Percentiles rank a stretch among this genome's conserved stretches.
Evolutionary conservation across 2,113 vertebrate genomes (phyloP).

Genomic region (Psittacula cyanocephala): DNA sequence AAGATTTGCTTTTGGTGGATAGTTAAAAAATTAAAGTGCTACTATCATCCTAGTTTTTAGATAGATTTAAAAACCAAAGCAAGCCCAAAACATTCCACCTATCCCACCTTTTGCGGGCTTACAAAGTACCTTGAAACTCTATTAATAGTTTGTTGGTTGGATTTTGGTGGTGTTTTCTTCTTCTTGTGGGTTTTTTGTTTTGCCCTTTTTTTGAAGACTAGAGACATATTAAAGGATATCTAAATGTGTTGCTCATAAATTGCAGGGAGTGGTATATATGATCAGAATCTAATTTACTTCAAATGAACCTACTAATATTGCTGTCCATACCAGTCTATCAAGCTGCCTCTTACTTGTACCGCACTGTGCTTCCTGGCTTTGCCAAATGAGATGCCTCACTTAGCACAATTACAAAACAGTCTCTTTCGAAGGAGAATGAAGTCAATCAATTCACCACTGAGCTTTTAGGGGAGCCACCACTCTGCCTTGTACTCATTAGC

Average conservation of each 20-base stretch:
- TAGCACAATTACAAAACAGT: background rate
- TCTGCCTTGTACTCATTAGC: background rate
- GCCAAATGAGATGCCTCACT: background rate
- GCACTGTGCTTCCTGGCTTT: background rate
- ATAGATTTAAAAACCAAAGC: background rate
- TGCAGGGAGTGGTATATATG: background rate
- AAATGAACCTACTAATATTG: background rate
- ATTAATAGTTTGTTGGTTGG: background rate
- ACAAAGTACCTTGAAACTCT: background rate
- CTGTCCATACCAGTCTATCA: background rate
- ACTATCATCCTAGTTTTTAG: background rate
- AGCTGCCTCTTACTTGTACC: background rate
- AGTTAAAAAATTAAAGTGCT: background rate
- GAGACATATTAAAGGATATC: background rate
- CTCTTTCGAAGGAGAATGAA: background rate
- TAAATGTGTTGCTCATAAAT: background rate
- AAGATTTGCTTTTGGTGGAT: background rate
- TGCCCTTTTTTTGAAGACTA: background rate
- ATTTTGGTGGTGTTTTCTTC: background rate
- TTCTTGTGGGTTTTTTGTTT: background rate
- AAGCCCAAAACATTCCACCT: background rate
- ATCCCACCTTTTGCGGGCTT: background rate
- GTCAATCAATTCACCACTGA: background rate
- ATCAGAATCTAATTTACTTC: background rate
- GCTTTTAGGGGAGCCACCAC: background rate